These are phyloP conservation scores for Tachypleus tridentatus DNA, from an alignment of 1,140 invertebrate genomes.

Conservation along the genomic window DNA sequence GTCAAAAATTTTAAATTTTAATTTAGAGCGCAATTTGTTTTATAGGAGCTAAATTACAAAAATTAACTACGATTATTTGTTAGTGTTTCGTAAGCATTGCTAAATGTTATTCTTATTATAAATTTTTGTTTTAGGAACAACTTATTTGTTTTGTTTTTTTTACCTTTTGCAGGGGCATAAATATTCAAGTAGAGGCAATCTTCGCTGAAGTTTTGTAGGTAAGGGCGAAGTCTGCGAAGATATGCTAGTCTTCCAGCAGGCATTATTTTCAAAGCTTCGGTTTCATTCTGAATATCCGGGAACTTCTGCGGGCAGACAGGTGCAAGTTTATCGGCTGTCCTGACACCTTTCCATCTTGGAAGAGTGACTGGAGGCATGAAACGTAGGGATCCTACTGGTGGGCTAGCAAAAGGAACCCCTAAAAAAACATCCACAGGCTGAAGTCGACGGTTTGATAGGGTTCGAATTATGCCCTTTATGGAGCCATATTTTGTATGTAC, in stretches of 20 bases:
- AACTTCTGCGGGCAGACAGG: constrained; percentile 69
- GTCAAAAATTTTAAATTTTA: no score
- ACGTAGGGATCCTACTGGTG: constrained; percentile 53
- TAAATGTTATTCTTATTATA: no score
- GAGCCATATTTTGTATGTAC: constrained; percentile 81
- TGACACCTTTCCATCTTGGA: constrained; percentile 78
- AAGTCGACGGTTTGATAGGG: constrained; percentile 37
- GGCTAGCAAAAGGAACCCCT: constrained; percentile 67
- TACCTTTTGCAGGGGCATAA: constrained; percentile 87
- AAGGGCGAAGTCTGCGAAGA: constrained; percentile 67
- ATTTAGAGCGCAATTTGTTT: no score
- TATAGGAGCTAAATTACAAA: no score
- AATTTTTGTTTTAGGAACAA: no score
- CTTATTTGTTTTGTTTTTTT: constrained; percentile 18
- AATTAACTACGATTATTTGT: no score
- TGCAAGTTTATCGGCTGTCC: constrained; percentile 59
- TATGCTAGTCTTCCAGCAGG: constrained; percentile 74
- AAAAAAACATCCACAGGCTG: constrained; percentile 43
- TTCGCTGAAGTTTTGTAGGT: constrained; percentile 78
- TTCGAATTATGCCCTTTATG: constrained; percentile 71
- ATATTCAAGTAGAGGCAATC: constrained; percentile 95
- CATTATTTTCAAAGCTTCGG: constrained; percentile 49
- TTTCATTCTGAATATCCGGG: constrained; percentile 52
- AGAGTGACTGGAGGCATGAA: constrained; percentile 49
- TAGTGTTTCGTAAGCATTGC: no score